A percentile compares a stretch with the other conserved stretches of the same genome.
Conservation (phyloP, 2,797 vertebrate genomes). For the Dendrocincla fuliginosa region DNA sequence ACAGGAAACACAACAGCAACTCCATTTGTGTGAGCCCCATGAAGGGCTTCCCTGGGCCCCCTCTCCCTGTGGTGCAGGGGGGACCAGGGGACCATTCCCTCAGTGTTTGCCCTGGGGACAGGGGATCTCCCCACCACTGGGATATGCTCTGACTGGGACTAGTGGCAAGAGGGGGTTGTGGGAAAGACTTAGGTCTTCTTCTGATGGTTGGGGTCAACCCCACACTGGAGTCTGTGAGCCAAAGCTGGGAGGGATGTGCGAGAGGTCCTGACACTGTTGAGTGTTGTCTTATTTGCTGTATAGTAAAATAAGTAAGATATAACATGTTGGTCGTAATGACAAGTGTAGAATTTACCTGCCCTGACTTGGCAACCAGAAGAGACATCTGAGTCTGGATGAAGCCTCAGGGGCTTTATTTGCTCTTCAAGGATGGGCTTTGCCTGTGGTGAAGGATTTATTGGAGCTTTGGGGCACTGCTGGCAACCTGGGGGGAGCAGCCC, state of each 20-base stretch:
- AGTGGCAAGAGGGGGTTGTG: neutral
- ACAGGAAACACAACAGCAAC: neutral
- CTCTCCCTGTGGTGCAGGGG: rapidly evolving
- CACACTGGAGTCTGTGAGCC: neutral
- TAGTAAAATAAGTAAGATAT: neutral
- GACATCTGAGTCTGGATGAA: neutral
- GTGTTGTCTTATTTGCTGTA: neutral
- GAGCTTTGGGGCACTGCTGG: neutral
- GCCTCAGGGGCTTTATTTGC: neutral
- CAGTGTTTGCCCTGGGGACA: rapidly evolving
- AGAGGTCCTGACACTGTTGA: neutral
- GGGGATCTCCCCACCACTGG: neutral
- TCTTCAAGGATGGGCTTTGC: neutral
- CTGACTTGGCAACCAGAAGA: neutral
- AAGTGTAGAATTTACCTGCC: neutral
- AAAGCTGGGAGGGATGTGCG: neutral
- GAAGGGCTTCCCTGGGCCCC: neutral
- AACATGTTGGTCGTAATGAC: neutral
- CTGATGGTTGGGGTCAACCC: neutral
- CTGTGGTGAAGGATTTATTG: neutral
- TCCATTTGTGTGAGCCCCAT: neutral
- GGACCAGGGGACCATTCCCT: neutral
- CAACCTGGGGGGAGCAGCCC: neutral
- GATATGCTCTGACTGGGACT: neutral
- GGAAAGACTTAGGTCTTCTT: neutral